Percentiles rank a stretch among this genome's conserved stretches.
Evolutionary conservation across 2,888 invertebrate species (phyloP).

Genomic region (Brachyopa scutellaris): DNA sequence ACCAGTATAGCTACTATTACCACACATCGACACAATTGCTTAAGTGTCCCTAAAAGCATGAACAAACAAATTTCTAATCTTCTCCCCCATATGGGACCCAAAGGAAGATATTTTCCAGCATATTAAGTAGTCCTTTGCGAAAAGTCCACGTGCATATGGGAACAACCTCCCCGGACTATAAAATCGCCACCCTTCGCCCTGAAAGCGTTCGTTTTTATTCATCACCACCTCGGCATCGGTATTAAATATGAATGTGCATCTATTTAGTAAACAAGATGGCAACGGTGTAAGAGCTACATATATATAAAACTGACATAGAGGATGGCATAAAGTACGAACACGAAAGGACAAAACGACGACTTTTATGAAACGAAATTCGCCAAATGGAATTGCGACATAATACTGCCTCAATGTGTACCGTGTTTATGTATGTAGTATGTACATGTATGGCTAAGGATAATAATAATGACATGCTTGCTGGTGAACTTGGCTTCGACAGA

Average conservation of each 20-base stretch:
- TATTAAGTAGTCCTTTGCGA: slow-evolving; percentile 65
- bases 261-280: slow-evolving; percentile 68
- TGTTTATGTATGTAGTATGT: slow-evolving; percentile 1
- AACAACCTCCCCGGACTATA: slow-evolving; percentile 43
- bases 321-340: slow-evolving; percentile 28
- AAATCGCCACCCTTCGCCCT: slow-evolving; percentile 62
- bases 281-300: background rate
- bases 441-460: slow-evolving; percentile 27
- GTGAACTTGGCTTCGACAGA: slow-evolving; percentile 48
- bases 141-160: slow-evolving; percentile 9
- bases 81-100: slow-evolving; percentile 29
- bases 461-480: slow-evolving; percentile 63
- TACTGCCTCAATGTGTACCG: slow-evolving; percentile 27
- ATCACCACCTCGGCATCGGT: slow-evolving; percentile 15
- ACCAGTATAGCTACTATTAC: no score
- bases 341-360: slow-evolving; percentile 43
- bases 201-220: slow-evolving; percentile 49
- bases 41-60: slow-evolving; percentile 56
- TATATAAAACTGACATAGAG: slow-evolving; percentile 41
- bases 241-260: slow-evolving; percentile 72
- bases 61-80: slow-evolving; percentile 67
- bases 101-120: slow-evolving; percentile 54
- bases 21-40: slow-evolving; percentile 46
- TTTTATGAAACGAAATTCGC: slow-evolving; percentile 69
- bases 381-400: slow-evolving; percentile 69